Percentiles rank a stretch among this genome's conserved stretches.
These are phyloP conservation scores for Hylyphantes graminicola DNA, from an alignment of 1,140 invertebrate species.

Conservation along the genomic window DNA sequence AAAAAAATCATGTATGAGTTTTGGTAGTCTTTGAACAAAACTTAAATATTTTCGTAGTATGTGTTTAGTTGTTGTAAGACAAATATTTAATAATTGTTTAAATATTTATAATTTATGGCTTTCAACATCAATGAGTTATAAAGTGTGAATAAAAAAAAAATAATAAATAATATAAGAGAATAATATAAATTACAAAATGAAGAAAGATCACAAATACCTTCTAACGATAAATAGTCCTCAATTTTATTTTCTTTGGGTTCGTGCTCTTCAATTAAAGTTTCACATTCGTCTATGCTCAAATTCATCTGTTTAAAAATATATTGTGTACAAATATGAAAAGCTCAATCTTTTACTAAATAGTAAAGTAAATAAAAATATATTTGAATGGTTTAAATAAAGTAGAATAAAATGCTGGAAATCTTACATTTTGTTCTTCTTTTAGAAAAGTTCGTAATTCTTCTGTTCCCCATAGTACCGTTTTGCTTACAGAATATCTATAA, in stretches of 20 bases:
- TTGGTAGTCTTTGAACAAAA: no score
- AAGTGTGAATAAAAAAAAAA: no score
- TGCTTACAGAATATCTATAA: slow-evolving; percentile 65
- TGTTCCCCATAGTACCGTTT: slow-evolving; percentile 64
- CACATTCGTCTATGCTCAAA: slow-evolving; percentile 64
- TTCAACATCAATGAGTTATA: no score
- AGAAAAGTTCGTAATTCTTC: slow-evolving; percentile 68
- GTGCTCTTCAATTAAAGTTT: slow-evolving; percentile 66
- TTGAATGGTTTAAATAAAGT: no score
- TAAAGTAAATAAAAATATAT: neutral
- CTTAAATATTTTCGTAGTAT: no score
- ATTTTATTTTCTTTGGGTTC: slow-evolving; percentile 66
- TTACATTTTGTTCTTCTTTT: slow-evolving; percentile 66
- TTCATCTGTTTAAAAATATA: slow-evolving; percentile 61
- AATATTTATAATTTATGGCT: no score
- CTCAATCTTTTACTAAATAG: neutral
- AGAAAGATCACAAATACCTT: slow-evolving; percentile 60
- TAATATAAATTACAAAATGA: no score
- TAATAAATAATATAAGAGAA: no score
- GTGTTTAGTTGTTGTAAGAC: no score
- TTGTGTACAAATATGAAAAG: neutral
- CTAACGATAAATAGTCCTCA: slow-evolving; percentile 63
- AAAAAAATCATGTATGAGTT: no score
- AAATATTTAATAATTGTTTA: no score
- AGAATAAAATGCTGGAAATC: neutral